Evolutionary conservation across 2,888 invertebrate species (phyloP).

Genomic region (Eupeodes latifasciatus): DNA sequence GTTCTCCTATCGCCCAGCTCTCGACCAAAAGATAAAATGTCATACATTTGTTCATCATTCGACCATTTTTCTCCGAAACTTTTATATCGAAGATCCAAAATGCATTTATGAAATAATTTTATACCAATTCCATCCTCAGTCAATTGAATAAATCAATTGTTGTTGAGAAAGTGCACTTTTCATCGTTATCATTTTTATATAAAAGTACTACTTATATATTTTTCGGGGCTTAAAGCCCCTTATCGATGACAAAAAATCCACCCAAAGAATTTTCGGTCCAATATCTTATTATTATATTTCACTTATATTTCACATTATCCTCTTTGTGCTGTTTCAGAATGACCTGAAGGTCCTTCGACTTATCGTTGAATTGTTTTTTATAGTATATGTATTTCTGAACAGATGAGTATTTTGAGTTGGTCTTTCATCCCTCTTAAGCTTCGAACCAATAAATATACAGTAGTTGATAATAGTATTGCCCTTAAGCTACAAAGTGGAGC

Average conservation of each 20-base stretch:
- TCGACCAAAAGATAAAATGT: too few species aligned
- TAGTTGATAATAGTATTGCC: slow-evolving; percentile 68
- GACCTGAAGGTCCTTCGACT: slow-evolving; percentile 51
- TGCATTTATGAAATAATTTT: slow-evolving; percentile 6
- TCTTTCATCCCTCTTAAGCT: slow-evolving; percentile 18
- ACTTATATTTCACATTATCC: slow-evolving; percentile 62
- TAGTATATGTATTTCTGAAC: slow-evolving; percentile 42
- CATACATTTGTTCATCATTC: not conserved
- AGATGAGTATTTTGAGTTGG: slow-evolving; percentile 58
- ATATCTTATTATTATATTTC: slow-evolving; percentile 52
- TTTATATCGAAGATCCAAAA: not conserved
- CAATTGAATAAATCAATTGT: slow-evolving; percentile 14
- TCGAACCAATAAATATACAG: slow-evolving; percentile 40
- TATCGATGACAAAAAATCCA: slow-evolving; percentile 11
- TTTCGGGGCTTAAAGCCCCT: not conserved
- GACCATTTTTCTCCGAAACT: not conserved
- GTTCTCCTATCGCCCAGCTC: too few species aligned
- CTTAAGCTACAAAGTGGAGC: slow-evolving; percentile 48
- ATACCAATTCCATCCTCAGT: not conserved
- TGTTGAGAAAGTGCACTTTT: slow-evolving; percentile 7
- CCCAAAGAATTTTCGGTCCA: slow-evolving; percentile 20
- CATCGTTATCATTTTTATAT: not conserved
- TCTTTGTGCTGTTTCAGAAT: slow-evolving; percentile 51
- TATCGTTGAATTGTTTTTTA: slow-evolving; percentile 41
- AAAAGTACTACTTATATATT: not conserved